Percentiles rank a stretch among this genome's conserved stretches.
These are phyloP conservation scores for Hylaea fasciaria DNA, from an alignment of 2,888 invertebrate genomes.

Conservation along the genomic window DNA sequence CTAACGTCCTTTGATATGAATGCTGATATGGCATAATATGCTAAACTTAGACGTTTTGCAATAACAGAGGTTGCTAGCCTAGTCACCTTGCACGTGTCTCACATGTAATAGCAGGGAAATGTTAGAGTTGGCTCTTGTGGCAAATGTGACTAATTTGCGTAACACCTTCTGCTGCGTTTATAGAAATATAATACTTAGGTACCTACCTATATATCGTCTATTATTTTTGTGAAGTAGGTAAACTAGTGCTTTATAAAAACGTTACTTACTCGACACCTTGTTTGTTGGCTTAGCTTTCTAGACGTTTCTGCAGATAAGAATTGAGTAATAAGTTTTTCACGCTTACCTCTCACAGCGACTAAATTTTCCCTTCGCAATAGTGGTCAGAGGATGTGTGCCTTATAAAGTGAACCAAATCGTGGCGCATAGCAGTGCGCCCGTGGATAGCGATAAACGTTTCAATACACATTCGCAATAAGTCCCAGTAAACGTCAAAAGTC, in stretches of 20 bases:
- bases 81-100: constrained; percentile 12
- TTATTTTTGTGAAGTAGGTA: background rate
- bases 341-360: constrained; percentile 70
- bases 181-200: too few relatives aligned
- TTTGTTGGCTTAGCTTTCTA: constrained; percentile 29
- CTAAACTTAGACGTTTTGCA: constrained; percentile 1
- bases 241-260: constrained; percentile 8
- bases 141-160: constrained; percentile 25
- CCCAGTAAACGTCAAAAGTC: constrained; percentile 69
- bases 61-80: background rate
- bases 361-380: constrained; percentile 88
- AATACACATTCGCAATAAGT: constrained; percentile 84
- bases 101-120: constrained; percentile 12
- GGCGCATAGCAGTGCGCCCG: constrained; percentile 91
- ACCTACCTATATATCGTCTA: too few relatives aligned
- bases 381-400: constrained; percentile 92
- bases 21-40: background rate
- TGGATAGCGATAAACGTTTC: constrained; percentile 84
- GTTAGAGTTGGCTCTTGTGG: background rate
- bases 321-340: constrained; percentile 24
- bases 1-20: background rate
- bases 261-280: constrained; percentile 18
- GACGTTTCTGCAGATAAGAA: constrained; percentile 27
- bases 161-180: constrained; percentile 2
- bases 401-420: constrained; percentile 89